A percentile compares a stretch with the other conserved stretches of the same genome.
Evolutionary conservation across 2,797 vertebrate species (phyloP).

Genomic region (Myotis myotis): DNA sequence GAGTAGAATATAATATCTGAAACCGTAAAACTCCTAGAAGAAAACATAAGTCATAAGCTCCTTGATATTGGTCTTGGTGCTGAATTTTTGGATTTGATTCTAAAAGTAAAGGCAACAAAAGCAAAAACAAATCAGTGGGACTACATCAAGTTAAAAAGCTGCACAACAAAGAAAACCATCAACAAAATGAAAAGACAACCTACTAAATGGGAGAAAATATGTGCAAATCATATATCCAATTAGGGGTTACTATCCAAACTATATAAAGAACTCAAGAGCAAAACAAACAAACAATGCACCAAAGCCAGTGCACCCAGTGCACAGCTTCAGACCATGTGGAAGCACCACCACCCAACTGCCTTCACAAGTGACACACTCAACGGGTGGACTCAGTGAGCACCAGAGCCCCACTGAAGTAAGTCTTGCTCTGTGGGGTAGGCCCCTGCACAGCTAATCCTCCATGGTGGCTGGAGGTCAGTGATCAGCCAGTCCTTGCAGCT

Average conservation of each 20-base stretch:
- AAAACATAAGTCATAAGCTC: not conserved
- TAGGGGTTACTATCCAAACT: not conserved
- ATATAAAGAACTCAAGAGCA: not conserved
- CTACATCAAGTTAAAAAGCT: not conserved
- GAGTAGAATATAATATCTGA: not conserved
- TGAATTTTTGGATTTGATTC: not conserved
- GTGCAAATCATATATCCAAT: not conserved
- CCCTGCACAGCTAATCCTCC: not conserved
- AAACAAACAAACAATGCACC: not conserved
- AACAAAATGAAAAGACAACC: not conserved
- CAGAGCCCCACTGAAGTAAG: not conserved
- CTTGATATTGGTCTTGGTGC: not conserved
- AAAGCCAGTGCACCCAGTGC: not conserved
- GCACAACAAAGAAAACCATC: not conserved
- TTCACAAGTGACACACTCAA: not conserved
- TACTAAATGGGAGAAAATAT: not conserved
- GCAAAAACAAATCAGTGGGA: not conserved
- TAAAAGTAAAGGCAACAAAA: not conserved
- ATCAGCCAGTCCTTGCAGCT: not conserved
- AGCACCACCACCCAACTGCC: not conserved
- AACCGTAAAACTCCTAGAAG: not conserved
- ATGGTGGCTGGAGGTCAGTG: not conserved
- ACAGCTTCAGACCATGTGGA: not conserved
- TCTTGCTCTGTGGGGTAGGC: not conserved
- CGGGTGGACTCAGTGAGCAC: not conserved